Evolutionary conservation across 2,113 vertebrate species (phyloP).

Genomic region (Cheilinus undulatus): DNA sequence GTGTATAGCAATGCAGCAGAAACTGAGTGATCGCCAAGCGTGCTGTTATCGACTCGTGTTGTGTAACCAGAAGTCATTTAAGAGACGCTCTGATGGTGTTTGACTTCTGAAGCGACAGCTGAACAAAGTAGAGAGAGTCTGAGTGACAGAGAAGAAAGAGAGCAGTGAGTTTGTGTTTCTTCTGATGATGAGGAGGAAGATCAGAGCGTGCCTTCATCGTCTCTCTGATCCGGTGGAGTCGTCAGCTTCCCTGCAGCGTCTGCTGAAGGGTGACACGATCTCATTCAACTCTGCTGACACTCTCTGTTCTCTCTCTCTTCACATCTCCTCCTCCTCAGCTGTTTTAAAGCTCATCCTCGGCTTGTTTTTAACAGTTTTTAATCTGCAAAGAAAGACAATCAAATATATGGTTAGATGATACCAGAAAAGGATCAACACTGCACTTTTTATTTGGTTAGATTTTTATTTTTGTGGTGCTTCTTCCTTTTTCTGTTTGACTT

Average conservation of each 20-base stretch:
- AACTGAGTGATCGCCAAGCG: neutral
- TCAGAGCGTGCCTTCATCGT: neutral
- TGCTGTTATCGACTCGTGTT: neutral
- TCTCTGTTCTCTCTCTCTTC: neutral
- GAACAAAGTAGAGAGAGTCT: neutral
- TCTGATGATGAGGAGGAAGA: neutral
- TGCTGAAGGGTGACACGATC: neutral
- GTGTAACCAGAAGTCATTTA: neutral
- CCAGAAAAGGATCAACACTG: neutral
- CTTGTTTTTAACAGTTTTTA: neutral
- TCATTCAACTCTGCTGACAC: neutral
- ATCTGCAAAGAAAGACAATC: neutral
- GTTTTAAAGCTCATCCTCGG: too few relatives aligned
- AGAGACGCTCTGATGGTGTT: neutral
- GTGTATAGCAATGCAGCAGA: neutral
- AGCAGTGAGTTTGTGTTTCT: neutral
- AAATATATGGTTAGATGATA: neutral
- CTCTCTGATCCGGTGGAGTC: neutral
- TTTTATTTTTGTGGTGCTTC: too few relatives aligned
- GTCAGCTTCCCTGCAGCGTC: neutral
- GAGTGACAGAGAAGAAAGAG: neutral
- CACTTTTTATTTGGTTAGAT: neutral
- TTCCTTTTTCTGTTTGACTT: too few relatives aligned
- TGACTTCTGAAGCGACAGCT: neutral
- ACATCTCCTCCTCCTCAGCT: neutral